Conservation (phyloP, 37 sponge, comb jelly and placozoan species). For the Theonella swinhoei region DNA sequence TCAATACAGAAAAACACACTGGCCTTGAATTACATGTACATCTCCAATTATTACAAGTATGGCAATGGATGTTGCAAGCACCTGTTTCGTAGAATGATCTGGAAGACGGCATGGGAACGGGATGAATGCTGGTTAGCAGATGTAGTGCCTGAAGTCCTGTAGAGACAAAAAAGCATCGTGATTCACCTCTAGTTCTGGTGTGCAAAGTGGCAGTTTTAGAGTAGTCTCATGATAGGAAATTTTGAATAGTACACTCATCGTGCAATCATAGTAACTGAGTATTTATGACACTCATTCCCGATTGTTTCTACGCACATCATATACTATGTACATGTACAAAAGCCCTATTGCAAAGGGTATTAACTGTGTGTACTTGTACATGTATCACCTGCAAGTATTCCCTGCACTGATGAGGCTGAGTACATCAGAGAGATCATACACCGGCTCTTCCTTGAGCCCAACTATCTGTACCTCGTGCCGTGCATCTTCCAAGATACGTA, state of each 20-base stretch:
- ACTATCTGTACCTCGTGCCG: slow-evolving; percentile 93
- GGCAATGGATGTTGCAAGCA: slow-evolving; percentile 2
- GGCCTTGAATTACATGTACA: too few species aligned
- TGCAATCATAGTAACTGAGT: too few species aligned
- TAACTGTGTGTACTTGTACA: too few species aligned
- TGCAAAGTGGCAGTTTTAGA: too few species aligned
- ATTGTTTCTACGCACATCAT: too few species aligned
- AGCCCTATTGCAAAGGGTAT: too few species aligned
- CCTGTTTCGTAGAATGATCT: slow-evolving; percentile 85
- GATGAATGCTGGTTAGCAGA: slow-evolving; percentile 98
- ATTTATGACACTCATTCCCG: too few species aligned
- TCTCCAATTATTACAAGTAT: not conserved
- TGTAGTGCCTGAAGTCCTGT: slow-evolving; percentile 94
- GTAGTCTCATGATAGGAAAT: too few species aligned
- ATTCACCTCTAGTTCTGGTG: too few species aligned
- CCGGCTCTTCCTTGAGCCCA: slow-evolving; percentile 82
- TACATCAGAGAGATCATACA: slow-evolving; percentile 80
- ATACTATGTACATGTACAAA: too few species aligned
- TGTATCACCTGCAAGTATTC: slow-evolving; percentile 70
- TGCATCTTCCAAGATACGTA: slow-evolving; percentile 89
- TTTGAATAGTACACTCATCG: too few species aligned
- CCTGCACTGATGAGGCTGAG: slow-evolving; percentile 81
- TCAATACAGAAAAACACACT: not conserved
- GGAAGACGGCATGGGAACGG: slow-evolving; percentile 98
- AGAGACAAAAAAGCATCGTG: not conserved